Evolutionary conservation across 2,888 invertebrate species (phyloP), one percentile per base, ranked within the genome.

Genomic region (Thymelicus acteon): DNA sequence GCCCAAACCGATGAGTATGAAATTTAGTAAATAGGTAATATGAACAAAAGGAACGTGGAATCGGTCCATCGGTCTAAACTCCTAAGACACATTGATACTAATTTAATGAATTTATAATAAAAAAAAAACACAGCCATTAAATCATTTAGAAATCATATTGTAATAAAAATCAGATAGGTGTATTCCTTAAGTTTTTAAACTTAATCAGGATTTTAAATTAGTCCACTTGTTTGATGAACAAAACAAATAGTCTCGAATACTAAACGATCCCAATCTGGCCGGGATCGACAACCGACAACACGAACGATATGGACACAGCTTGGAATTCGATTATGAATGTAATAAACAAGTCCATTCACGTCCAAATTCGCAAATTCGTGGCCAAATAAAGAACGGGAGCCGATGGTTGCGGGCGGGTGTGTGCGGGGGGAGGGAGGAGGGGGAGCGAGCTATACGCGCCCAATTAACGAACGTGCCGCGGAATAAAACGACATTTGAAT

Each of bases 401-500:
- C 52, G 52, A 13, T 39, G 52, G 52, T 15, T 7, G 58, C 47
- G 48, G 64, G 40, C 37, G 31, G 44, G 60, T 5, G 39, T 31
- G n/a, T 13, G 49, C 49, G 15, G 15, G 6, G 15, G 15, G 7
- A 2, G 49, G n/a, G 49, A n/a, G 15, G 24, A 10, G 10, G 54
- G 5, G 54, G 44, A 8, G 54, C 24, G 19, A 24, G 10, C 10
- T 24, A 54, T 54, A 54, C 49, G 48, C 60, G 60, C 49, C 49
- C 67, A 67, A 52, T 67, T 67, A 67, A 67, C 60, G 40, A 31
- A 60, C 67, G 60, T 60, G 52, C 60, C 60, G 52, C 37, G 67
- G 60, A 67, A 67, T 67, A 67, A 66, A 67, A 67, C 60, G 60
- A 49, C 60, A 52, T 67, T 67, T 60, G 49, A 39, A 39, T 13